A percentile compares a stretch with the other conserved stretches of the same genome.
phyloP scores from a whole-genome alignment of 2,113 vertebrate genomes.

The Phycodurus eques region DNA sequence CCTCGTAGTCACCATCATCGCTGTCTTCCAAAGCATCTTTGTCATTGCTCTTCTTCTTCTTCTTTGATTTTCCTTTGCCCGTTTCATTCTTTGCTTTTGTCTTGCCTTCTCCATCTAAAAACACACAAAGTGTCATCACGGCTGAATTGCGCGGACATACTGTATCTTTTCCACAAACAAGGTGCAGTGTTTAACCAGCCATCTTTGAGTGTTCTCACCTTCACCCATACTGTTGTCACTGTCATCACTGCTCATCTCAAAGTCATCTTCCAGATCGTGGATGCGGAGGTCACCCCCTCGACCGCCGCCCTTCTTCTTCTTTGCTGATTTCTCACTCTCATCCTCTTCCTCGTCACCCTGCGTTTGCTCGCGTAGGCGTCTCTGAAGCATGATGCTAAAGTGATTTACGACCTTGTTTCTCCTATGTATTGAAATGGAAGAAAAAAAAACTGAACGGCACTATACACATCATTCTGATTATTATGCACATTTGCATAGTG shows the following conservation, averaged over 20 bases:
- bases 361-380: slow-evolving; percentile 82
- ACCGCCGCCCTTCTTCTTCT: slow-evolving; percentile 67
- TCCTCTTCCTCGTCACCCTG: slow-evolving; percentile 80
- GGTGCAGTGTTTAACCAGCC: not conserved
- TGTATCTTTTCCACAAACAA: not conserved
- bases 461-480: no score
- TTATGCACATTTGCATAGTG: no score
- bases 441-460: no score
- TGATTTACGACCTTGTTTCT: slow-evolving; percentile 93
- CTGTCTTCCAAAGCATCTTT: slow-evolving; percentile 85
- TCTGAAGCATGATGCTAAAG: slow-evolving; percentile 95
- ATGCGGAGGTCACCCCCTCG: slow-evolving; percentile 79
- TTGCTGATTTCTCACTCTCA: slow-evolving; percentile 75
- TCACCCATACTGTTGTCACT: slow-evolving; percentile 83
- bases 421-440: slow-evolving; percentile 52
- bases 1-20: slow-evolving; percentile 88
- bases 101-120: slow-evolving; percentile 70
- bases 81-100: slow-evolving; percentile 62
- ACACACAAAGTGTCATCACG: not conserved
- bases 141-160: not conserved
- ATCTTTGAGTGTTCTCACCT: slow-evolving; percentile 51
- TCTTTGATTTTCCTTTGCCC: slow-evolving; percentile 72
- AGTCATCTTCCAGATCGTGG: slow-evolving; percentile 86
- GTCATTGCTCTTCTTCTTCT: slow-evolving; percentile 75
- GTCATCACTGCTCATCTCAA: slow-evolving; percentile 86